Percentiles rank a stretch among this genome's conserved stretches.
Evolutionary conservation across 2,113 vertebrate genomes (phyloP).

Genomic region (Colinus virginianus): DNA sequence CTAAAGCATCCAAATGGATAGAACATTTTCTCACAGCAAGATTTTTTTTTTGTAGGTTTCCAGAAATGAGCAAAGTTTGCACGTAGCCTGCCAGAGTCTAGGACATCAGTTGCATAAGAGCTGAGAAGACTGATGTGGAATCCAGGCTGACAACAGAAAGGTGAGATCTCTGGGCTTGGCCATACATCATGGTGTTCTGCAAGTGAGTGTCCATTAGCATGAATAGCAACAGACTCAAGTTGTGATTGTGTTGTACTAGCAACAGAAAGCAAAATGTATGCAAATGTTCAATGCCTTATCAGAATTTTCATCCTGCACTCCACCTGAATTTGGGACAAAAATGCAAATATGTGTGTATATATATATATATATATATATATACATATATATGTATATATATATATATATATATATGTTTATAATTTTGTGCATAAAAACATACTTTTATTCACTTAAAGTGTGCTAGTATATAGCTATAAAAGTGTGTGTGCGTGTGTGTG

Average conservation of each 20-base stretch:
- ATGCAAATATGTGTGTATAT: fast-evolving
- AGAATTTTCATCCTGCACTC: neutral
- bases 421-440: neutral
- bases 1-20: neutral
- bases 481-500: too few species aligned
- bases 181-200: fast-evolving
- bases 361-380: fast-evolving
- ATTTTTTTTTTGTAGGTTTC: neutral
- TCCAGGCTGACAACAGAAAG: fast-evolving
- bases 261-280: neutral
- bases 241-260: neutral
- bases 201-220: neutral
- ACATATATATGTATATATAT: fast-evolving
- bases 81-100: fast-evolving
- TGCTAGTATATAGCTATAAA: too few species aligned
- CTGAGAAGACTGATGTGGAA: neutral
- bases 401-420: fast-evolving
- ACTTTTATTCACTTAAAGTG: neutral
- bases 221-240: neutral
- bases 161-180: neutral
- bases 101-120: fast-evolving
- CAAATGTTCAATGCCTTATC: neutral
- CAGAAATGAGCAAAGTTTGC: neutral
- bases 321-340: neutral
- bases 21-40: neutral